Evolutionary conservation across 2,888 invertebrate species (phyloP), one percentile per base, ranked within the genome.

Genomic region (Tetanocera ferruginea): DNA sequence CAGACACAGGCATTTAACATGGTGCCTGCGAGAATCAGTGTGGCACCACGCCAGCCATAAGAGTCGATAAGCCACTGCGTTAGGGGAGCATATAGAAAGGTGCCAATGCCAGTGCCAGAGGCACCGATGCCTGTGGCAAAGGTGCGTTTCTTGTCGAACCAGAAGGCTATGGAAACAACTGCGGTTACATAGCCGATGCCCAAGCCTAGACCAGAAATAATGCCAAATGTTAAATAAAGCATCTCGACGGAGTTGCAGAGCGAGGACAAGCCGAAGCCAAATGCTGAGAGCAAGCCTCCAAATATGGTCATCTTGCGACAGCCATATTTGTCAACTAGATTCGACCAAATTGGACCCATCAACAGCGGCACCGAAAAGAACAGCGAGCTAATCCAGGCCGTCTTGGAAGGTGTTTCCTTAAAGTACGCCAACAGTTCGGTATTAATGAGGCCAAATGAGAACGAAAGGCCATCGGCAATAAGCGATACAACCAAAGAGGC

Each of bases 391-490:
- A 97, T 95, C 95, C 96, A 95, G 1, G 97, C 95, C 0, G 98
- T 97, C 66, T 94, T 95, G 5, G 96, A 94, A 84, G 96, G 95
- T 60, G 94, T 94, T 43, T 95, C 94, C 76, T 92, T 91, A 87
- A 97, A 98, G 85, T 96, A 94, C 67, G 93, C 91, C 66, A 96
- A 90, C 84, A 98, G 94, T 85, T 97, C 94, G 0, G 95, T 94
- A 86, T 95, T 97, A 9, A 98, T 91, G 23, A 98, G 91, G 0
- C 98, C 98, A 88, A 98, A 98, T 1, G 97, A 96, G 88, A 98
- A 97, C 72, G 96, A 96, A 77, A 98, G 93, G 0, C 98, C 98
- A 89, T 98, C 98, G 55, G 97, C 96, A 70, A 98, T 95, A 91
- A 97, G 93, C 25, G 97, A 97, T 77, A 97, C 94, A 60, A 96